Conservation (phyloP, 2,888 invertebrate genomes). For the Acanthosepion pharaonis region DNA sequence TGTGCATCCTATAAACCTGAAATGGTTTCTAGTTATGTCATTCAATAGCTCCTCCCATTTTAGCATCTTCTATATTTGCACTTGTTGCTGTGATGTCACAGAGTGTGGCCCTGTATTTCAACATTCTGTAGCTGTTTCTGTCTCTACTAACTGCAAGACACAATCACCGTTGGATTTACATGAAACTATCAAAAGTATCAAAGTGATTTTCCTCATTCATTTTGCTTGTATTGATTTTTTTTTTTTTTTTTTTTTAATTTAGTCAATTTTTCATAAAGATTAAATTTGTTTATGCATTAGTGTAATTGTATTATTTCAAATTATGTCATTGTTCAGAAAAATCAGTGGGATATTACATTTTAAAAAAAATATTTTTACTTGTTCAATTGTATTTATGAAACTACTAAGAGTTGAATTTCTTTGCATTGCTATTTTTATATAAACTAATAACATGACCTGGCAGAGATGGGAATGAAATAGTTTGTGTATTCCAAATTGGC, state of each 20-base stretch:
- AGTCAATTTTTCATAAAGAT: neutral
- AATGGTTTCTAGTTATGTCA: too few species aligned
- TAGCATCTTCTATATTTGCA: too few species aligned
- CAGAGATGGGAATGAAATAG: neutral
- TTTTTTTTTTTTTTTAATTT: neutral
- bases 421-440: neutral
- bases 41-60: too few species aligned
- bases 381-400: conserved; percentile 4
- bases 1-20: too few species aligned
- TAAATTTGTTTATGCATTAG: neutral
- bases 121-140: neutral
- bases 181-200: neutral
- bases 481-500: neutral
- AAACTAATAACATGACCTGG: neutral
- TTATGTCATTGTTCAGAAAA: neutral
- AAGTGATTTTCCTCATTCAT: neutral
- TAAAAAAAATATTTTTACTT: conserved; percentile 6
- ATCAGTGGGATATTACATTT: neutral
- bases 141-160: neutral
- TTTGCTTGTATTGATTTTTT: neutral
- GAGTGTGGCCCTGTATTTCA: too few species aligned
- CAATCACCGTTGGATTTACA: neutral
- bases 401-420: neutral
- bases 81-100: too few species aligned
- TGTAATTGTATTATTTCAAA: neutral